Evolutionary conservation across 2,888 invertebrate species (phyloP).

Genomic region (Tridacna gigas): DNA sequence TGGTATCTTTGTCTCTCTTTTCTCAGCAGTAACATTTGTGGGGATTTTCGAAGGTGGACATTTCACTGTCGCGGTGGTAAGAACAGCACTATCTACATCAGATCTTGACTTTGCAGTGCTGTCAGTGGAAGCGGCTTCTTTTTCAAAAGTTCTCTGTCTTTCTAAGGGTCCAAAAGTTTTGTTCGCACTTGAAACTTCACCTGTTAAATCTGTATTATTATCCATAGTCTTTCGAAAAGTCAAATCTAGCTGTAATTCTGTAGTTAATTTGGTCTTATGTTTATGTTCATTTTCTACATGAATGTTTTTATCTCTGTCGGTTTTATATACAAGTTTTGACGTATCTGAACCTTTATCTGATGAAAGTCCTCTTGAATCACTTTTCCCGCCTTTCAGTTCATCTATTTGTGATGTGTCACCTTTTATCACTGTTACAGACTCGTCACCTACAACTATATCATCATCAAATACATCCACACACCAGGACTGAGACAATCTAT

Average conservation of each 20-base stretch:
- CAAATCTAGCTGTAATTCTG: not conserved
- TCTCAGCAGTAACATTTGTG: conserved; percentile 3
- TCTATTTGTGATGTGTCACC: not conserved
- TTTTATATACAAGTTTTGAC: not conserved
- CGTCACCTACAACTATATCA: not conserved
- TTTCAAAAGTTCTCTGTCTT: conserved; percentile 15
- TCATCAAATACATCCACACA: conserved; percentile 55
- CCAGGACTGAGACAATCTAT: conserved; percentile 69
- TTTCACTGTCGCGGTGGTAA: conserved; percentile 25
- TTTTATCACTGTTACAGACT: not conserved
- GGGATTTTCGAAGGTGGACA: conserved; percentile 54
- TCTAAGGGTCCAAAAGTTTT: not conserved
- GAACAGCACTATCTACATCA: conserved; percentile 13
- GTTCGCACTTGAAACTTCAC: not conserved
- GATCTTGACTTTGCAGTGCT: conserved; percentile 19
- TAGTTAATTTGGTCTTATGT: conserved; percentile 1
- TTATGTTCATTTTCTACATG: not conserved
- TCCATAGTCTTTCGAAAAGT: conserved; percentile 5
- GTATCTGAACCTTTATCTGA: not conserved
- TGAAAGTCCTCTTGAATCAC: not conserved
- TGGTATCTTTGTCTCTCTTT: conserved; percentile 23
- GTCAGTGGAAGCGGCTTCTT: conserved; percentile 18
- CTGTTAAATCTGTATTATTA: conserved; percentile 7
- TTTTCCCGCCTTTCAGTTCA: not conserved
- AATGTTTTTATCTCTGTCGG: not conserved